These are phyloP conservation scores for Atta cephalotes DNA, from an alignment of 1,140 invertebrate genomes.

Conservation along the genomic window DNA sequence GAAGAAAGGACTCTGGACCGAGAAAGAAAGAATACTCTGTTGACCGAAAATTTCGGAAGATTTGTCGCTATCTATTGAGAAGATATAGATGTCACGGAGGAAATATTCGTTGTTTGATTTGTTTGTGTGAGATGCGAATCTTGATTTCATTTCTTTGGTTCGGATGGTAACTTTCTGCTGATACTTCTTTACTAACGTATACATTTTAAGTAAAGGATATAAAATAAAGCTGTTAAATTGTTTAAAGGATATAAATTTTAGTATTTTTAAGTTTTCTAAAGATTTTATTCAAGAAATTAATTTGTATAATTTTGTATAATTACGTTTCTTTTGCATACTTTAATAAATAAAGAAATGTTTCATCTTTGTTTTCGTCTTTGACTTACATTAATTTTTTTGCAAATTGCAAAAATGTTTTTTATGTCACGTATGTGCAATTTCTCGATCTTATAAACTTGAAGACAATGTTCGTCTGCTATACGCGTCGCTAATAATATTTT, in stretches of 20 bases:
- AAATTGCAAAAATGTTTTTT: constrained; percentile 9
- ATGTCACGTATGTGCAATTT: background rate
- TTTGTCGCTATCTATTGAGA: background rate
- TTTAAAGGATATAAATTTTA: no score
- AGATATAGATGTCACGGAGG: background rate
- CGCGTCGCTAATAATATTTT: constrained; percentile 38
- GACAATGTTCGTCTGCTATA: background rate
- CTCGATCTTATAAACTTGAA: background rate
- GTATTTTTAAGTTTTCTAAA: background rate
- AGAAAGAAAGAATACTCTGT: background rate
- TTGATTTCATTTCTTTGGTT: background rate
- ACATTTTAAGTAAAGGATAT: no score
- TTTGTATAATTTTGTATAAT: no score
- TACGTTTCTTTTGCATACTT: background rate
- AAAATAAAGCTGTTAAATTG: no score
- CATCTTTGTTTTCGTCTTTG: no score
- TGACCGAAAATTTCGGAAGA: constrained; percentile 10
- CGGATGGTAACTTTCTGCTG: background rate
- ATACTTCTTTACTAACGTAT: background rate
- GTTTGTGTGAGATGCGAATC: background rate
- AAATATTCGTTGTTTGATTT: background rate
- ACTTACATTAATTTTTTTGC: background rate
- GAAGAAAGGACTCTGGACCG: background rate
- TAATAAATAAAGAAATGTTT: constrained; percentile 9
- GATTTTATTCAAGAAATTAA: constrained; percentile 20